These are phyloP conservation scores for Gryllus longicercus DNA, from an alignment of 2,888 invertebrate species.

Conservation along the genomic window DNA sequence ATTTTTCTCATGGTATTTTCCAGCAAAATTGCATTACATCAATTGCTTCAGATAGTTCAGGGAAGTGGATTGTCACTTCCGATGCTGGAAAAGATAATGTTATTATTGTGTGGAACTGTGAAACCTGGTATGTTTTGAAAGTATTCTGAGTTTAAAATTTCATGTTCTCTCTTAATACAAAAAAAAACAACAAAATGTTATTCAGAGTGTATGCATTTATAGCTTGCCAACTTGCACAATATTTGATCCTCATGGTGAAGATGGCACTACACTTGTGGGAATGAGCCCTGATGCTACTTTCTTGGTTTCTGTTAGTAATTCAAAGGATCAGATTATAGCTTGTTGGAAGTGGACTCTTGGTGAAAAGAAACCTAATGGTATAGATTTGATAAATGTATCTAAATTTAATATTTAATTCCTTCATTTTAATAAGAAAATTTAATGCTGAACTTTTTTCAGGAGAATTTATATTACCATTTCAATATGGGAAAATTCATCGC, in stretches of 20 bases:
- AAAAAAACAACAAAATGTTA: slow-evolving; percentile 23
- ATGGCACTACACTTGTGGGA: slow-evolving; percentile 48
- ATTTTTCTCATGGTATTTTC: slow-evolving; percentile 36
- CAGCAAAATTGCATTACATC: slow-evolving; percentile 55
- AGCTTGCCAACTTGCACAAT: slow-evolving; percentile 54
- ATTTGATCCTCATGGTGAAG: slow-evolving; percentile 53
- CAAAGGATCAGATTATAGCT: slow-evolving; percentile 49
- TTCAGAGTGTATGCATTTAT: slow-evolving; percentile 27
- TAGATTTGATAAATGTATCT: slow-evolving; percentile 35
- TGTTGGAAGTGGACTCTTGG: slow-evolving; percentile 64
- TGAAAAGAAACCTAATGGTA: slow-evolving; percentile 55
- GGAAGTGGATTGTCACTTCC: slow-evolving; percentile 59
- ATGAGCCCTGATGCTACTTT: slow-evolving; percentile 59
- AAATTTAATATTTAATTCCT: slow-evolving; percentile 37
- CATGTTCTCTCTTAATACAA: background rate
- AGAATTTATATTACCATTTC: background rate
- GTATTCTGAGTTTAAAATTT: background rate
- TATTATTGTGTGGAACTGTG: slow-evolving; percentile 58
- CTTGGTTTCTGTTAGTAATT: slow-evolving; percentile 55
- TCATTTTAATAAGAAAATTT: background rate
- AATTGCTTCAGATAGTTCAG: slow-evolving; percentile 52
- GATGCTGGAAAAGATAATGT: slow-evolving; percentile 57
- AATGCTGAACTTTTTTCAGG: background rate
- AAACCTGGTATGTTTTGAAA: background rate
- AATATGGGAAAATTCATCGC: slow-evolving; percentile 38